These are phyloP conservation scores for Stegostoma tigrinum DNA, from an alignment of 2,113 vertebrate genomes.

Conservation along the genomic window DNA sequence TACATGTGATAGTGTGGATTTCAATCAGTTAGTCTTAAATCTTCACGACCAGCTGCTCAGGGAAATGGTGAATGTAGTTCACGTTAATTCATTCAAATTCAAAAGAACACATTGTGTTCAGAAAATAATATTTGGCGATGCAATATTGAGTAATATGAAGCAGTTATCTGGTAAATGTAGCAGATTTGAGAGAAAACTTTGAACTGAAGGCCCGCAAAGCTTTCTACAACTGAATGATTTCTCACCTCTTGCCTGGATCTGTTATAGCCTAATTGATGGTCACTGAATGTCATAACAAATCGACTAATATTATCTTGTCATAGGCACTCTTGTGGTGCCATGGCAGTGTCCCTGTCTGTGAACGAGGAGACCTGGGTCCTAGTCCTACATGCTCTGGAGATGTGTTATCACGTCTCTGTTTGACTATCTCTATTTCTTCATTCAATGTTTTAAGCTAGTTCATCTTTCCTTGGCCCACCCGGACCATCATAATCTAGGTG, in stretches of 20 bases:
- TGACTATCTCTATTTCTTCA: neutral
- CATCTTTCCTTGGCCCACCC: neutral
- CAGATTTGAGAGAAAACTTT: neutral
- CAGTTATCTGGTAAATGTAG: neutral
- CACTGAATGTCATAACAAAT: neutral
- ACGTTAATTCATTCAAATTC: neutral
- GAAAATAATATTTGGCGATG: neutral
- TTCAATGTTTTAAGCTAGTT: neutral
- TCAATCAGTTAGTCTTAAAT: neutral
- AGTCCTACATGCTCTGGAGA: too few species aligned
- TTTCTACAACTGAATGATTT: neutral
- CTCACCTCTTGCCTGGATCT: neutral
- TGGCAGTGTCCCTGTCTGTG: too few species aligned
- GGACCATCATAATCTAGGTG: neutral
- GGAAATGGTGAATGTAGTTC: neutral
- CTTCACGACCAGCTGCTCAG: neutral
- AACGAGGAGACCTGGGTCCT: too few species aligned
- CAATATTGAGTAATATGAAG: neutral
- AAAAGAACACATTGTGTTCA: neutral
- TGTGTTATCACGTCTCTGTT: too few species aligned
- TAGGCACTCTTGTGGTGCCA: too few species aligned
- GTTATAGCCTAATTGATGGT: neutral
- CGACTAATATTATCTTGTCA: too few species aligned
- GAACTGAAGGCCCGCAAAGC: neutral
- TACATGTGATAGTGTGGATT: neutral